A percentile compares a stretch with the other conserved stretches of the same genome.
Evolutionary conservation across 2,113 vertebrate species (phyloP).

Genomic region (Delphinapterus leucas): DNA sequence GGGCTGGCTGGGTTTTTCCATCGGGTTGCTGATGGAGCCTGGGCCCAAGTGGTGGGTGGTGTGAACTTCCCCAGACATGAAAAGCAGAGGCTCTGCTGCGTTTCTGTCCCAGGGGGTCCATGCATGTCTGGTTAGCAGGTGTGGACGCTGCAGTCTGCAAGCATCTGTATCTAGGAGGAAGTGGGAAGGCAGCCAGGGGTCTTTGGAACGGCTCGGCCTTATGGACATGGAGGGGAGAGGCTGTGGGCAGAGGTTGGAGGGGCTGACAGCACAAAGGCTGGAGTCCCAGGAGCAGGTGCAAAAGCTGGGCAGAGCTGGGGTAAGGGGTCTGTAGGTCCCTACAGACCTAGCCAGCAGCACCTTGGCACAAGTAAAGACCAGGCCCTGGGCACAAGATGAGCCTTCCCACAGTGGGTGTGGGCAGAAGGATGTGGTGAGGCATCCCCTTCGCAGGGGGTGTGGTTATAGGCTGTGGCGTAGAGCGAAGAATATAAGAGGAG

Average conservation of each 20-base stretch:
- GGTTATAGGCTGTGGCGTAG: neutral
- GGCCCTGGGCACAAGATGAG: neutral
- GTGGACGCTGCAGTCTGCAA: neutral
- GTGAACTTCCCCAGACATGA: accelerated
- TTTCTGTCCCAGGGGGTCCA: neutral
- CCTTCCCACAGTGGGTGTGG: accelerated
- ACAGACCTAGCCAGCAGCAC: neutral
- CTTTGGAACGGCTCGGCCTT: neutral
- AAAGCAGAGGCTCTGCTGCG: neutral
- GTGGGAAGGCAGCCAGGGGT: neutral
- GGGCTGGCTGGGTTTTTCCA: neutral
- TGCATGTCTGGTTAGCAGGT: neutral
- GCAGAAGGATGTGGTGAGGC: neutral
- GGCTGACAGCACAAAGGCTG: neutral
- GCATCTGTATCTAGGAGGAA: neutral
- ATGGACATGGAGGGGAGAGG: neutral
- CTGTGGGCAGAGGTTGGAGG: neutral
- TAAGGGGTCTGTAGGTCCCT: no score
- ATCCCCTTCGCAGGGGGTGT: neutral
- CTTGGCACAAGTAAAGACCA: neutral
- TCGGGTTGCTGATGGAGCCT: neutral
- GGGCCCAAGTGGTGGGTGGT: neutral
- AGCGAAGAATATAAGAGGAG: neutral
- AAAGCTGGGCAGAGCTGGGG: neutral
- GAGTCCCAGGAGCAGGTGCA: neutral